phyloP scores from a whole-genome alignment of 1,140 invertebrate species.

The Nephila pilipes region DNA sequence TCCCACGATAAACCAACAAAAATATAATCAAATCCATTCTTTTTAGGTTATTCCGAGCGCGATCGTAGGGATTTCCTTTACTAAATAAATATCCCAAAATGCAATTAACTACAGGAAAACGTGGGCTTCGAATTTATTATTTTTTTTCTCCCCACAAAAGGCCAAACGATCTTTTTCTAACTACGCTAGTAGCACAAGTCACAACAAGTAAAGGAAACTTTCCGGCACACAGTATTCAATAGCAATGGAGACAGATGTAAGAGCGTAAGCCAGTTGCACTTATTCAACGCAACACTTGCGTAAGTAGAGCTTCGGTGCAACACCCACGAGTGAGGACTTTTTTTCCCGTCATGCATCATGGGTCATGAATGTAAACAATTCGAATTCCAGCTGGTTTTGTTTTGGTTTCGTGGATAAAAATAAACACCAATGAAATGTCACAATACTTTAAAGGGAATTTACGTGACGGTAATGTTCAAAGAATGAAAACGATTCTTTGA shows the following conservation, averaged over 20 bases:
- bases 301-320: background rate
- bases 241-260: slow-evolving; percentile 2
- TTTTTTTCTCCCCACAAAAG: background rate
- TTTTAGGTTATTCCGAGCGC: background rate
- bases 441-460: background rate
- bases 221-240: background rate
- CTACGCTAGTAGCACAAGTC: background rate
- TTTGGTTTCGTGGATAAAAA: background rate
- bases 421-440: background rate
- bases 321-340: background rate
- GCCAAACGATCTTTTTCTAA: background rate
- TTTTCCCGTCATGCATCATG: background rate
- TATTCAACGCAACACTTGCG: background rate
- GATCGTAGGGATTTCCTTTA: background rate
- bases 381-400: background rate
- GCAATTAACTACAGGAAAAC: slow-evolving; percentile 28
- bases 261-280: background rate
- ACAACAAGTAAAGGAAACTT: slow-evolving; percentile 5
- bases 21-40: background rate
- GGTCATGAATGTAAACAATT: slow-evolving; percentile 28
- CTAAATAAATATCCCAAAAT: slow-evolving; percentile 5
- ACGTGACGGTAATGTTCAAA: too few species aligned
- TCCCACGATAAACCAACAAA: background rate
- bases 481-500: too few species aligned
- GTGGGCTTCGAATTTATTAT: background rate